Conservation (phyloP, 2,113 vertebrate species). For the Rhinoptilus africanus region DNA sequence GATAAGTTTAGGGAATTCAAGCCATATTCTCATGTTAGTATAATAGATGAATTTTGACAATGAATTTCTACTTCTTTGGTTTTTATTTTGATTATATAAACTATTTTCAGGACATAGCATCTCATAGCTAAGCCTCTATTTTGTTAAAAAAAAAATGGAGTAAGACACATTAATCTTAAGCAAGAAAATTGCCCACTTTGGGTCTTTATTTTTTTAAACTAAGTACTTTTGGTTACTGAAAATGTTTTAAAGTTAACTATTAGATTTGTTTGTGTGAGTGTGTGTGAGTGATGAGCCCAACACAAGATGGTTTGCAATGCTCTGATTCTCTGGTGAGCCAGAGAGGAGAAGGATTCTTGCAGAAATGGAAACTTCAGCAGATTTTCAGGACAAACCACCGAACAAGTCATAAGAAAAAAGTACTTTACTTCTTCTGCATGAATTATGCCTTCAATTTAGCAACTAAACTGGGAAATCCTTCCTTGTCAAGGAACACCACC, state of each 20-base stretch:
- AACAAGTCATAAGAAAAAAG: background rate
- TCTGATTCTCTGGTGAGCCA: background rate
- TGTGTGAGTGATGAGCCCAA: background rate
- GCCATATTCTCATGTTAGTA: background rate
- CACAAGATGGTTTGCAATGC: background rate
- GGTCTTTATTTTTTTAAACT: background rate
- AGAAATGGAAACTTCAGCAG: background rate
- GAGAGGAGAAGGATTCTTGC: background rate
- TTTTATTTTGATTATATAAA: background rate
- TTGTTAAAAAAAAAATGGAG: background rate
- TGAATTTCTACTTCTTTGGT: background rate
- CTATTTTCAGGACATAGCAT: background rate
- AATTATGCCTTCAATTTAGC: background rate
- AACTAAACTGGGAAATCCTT: background rate
- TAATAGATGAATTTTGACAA: background rate
- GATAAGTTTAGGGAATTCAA: background rate
- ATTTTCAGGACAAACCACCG: background rate
- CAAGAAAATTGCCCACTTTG: background rate
- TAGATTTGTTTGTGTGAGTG: background rate
- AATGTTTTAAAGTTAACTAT: background rate
- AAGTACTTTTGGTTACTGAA: background rate
- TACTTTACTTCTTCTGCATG: background rate
- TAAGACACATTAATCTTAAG: background rate
- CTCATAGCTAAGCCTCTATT: background rate
- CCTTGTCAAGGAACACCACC: background rate